These are phyloP conservation scores for Capreolus pygargus DNA, from an alignment of 2,113 vertebrate genomes.

Conservation along the genomic window DNA sequence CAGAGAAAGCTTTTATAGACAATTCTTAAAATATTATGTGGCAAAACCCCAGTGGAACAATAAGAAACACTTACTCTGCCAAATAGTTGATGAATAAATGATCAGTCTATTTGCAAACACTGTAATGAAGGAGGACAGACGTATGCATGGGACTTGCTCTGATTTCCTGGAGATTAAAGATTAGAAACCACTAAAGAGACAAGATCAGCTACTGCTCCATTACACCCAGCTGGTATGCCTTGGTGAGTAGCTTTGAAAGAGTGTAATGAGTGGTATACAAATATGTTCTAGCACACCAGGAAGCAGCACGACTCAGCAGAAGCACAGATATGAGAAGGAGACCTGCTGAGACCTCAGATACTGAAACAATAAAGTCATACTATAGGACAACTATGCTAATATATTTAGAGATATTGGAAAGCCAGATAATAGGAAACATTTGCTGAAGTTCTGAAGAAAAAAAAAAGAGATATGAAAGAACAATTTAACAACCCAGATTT, in stretches of 20 bases:
- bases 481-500: background rate
- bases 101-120: background rate
- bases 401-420: background rate
- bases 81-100: background rate
- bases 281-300: background rate
- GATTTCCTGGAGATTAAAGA: constrained; percentile 15
- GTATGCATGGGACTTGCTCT: background rate
- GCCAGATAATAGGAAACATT: background rate
- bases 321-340: background rate
- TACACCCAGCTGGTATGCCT: background rate
- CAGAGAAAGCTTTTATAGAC: background rate
- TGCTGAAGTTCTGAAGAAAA: background rate
- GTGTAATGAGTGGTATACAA: background rate
- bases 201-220: background rate
- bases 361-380: background rate
- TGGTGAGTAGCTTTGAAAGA: background rate
- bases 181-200: background rate
- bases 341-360: background rate
- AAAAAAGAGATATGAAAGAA: background rate
- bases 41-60: background rate
- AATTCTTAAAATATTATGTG: background rate
- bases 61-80: background rate
- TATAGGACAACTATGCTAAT: background rate
- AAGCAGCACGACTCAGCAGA: background rate
- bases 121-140: background rate